phyloP scores from a whole-genome alignment of 1,140 invertebrate genomes.

The Zophobas atratus region DNA sequence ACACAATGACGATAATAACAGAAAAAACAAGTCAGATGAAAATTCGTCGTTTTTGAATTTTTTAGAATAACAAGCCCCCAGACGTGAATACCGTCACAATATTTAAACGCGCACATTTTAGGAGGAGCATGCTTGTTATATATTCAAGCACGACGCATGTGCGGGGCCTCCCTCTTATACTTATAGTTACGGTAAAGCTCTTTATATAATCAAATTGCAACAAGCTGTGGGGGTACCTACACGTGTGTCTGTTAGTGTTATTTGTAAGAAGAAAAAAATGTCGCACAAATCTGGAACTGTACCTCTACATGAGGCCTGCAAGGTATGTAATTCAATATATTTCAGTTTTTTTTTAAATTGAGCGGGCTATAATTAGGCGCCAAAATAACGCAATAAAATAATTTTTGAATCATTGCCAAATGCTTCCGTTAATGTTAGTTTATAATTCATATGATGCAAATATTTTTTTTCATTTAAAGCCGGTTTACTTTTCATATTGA shows the following conservation, averaged over 20 bases:
- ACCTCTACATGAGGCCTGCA: slow-evolving; percentile 57
- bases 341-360: slow-evolving; percentile 28
- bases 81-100: no score
- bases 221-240: slow-evolving; percentile 18
- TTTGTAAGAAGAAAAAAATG: slow-evolving; percentile 32
- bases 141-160: background rate
- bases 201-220: slow-evolving; percentile 37
- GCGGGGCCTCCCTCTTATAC: background rate
- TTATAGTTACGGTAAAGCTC: slow-evolving; percentile 14
- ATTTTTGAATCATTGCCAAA: slow-evolving; percentile 47
- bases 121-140: background rate
- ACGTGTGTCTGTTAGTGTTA: slow-evolving; percentile 23
- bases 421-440: slow-evolving; percentile 22
- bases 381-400: slow-evolving; percentile 14
- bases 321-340: slow-evolving; percentile 54
- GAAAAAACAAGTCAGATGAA: no score
- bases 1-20: no score
- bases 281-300: slow-evolving; percentile 45
- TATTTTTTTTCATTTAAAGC: background rate
- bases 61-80: no score
- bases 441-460: slow-evolving; percentile 7
- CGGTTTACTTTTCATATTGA: background rate
- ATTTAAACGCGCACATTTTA: no score
- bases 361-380: slow-evolving; percentile 36
- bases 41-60: no score